These are phyloP conservation scores for Anser brachyrhynchus DNA, from an alignment of 2,113 vertebrate genomes.

Conservation along the genomic window DNA sequence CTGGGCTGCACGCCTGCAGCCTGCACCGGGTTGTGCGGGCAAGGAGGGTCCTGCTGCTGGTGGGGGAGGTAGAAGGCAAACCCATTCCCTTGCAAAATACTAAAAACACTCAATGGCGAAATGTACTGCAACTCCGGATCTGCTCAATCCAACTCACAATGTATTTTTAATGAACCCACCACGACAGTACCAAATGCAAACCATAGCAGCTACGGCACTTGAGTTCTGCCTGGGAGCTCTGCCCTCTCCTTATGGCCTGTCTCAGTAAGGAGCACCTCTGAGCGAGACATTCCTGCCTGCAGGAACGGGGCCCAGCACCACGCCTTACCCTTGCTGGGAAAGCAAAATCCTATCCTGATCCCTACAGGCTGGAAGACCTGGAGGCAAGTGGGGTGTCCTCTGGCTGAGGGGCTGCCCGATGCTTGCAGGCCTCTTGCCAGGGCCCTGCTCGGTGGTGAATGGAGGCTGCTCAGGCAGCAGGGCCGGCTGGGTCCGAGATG, in stretches of 20 bases:
- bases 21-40: neutral
- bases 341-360: neutral
- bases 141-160: neutral
- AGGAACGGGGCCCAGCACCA: fast-evolving
- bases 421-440: neutral
- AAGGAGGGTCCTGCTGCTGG: neutral
- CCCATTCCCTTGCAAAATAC: neutral
- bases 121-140: neutral
- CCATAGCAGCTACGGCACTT: neutral
- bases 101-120: neutral
- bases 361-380: neutral
- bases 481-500: neutral
- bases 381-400: neutral
- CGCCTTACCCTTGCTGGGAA: neutral
- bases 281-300: neutral
- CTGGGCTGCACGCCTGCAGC: neutral
- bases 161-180: neutral
- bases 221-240: neutral
- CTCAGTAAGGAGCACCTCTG: neutral
- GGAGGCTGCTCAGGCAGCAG: neutral
- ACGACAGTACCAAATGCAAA: neutral
- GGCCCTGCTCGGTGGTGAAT: neutral
- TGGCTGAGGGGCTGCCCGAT: neutral
- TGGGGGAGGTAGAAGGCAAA: neutral
- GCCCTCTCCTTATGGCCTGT: neutral